Base-by-base conservation (phyloP, 2,113 vertebrate species). In the Geococcyx californianus region DNA sequence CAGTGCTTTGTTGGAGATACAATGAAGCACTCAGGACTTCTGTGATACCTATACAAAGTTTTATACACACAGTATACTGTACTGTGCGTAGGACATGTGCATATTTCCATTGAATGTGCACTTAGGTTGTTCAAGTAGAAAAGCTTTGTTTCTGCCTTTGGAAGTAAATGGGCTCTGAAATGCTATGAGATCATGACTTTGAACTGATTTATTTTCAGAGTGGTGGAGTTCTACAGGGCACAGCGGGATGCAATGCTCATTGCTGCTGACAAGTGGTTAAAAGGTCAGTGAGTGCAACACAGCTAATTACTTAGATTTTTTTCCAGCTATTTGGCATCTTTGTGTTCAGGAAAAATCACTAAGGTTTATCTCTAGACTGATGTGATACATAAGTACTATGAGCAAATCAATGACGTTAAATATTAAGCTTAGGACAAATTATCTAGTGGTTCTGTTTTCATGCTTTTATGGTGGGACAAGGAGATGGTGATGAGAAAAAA, bases 231-330 rank as follows among this genome's bases (percentile, higher is more conserved):
- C 96, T 99, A 99, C 96, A 98, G 94, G 62, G 95, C 72, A n/a
- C 99, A 99, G 94, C 97, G 98, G 29, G 98, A 99, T 52, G 98
- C 98, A 16, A 98, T 99, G 97, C 80, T 99, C 75, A n/a, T 76
- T 82, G 98, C 99, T 72, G 99, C 99, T 96, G 98, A 99, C 72
- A 99, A 97, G 92, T 99, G 99, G 99, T 97, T 99, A 76, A 98
- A 97, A 98, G 99, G 99, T 99, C 84, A 96, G 98, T 96, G 29
- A 82, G n/a, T 77, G 63, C 76, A 67, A 76, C 68, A 54, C 34
- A 84, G 33, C 55, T 81, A 92, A 72, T 81, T 38, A 84, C 36
- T 77, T 59, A 42, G 5, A 2, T 60, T 69, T 67, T 89, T 74
- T 86, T 5, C 47, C 62, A 59, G 52, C 49, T 84, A 14, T 84